Conservation (phyloP, 1,140 invertebrate genomes). For the Proctacanthus coquilletti region DNA sequence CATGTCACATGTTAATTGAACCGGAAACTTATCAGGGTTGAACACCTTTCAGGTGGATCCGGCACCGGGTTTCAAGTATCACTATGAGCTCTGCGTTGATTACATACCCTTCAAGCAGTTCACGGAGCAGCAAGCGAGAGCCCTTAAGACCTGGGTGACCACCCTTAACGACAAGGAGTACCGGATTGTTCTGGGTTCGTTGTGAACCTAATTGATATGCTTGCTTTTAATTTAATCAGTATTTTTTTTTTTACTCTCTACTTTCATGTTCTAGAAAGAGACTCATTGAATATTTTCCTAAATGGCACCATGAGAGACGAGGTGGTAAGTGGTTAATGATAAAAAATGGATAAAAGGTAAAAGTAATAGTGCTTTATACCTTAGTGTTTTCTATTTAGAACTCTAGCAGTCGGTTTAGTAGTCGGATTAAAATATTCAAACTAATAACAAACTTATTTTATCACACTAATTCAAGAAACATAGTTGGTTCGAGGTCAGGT, state of each 20-base stretch:
- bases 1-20: conserved; percentile 5
- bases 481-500: no score
- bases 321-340: conserved; percentile 9
- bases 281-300: conserved; percentile 24
- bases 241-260: background rate
- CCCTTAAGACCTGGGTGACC: conserved; percentile 35
- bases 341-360: no score
- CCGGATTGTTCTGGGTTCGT: conserved; percentile 55
- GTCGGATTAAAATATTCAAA: no score
- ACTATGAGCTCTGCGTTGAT: conserved; percentile 57
- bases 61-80: conserved; percentile 60
- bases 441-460: no score
- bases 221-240: background rate
- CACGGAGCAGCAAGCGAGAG: conserved; percentile 54
- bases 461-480: no score
- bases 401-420: no score
- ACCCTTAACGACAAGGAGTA: conserved; percentile 27
- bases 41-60: conserved; percentile 45
- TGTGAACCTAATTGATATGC: background rate
- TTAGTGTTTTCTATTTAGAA: no score
- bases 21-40: conserved; percentile 29
- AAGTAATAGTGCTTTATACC: no score
- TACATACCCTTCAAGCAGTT: conserved; percentile 65
- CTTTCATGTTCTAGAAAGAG: conserved; percentile 13
- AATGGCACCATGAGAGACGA: conserved; percentile 25